A percentile compares a stretch with the other conserved stretches of the same genome.
These are phyloP conservation scores for Ormyrus nitidulus DNA, from an alignment of 2,888 invertebrate species.

Conservation along the genomic window DNA sequence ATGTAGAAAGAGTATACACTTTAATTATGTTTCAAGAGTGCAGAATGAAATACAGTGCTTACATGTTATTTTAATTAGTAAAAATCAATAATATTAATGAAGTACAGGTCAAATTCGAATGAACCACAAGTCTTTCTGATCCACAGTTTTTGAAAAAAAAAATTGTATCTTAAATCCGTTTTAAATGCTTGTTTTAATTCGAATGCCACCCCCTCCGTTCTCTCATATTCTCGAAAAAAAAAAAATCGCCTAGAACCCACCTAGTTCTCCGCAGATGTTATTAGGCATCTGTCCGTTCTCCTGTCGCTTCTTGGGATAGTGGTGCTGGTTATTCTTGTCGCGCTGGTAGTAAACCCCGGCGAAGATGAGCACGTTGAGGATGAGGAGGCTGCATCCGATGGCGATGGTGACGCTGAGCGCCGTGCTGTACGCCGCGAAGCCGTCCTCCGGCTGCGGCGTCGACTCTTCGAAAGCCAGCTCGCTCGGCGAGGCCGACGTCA, in stretches of 20 bases:
- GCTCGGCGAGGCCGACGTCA: slow-evolving; percentile 66
- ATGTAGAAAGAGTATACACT: too few relatives aligned
- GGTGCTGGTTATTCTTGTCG: slow-evolving; percentile 83
- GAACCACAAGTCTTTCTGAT: too few relatives aligned
- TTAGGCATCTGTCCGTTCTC: slow-evolving; percentile 93
- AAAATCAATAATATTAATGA: too few relatives aligned
- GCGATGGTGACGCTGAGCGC: slow-evolving; percentile 95
- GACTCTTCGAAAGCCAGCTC: slow-evolving; percentile 71
- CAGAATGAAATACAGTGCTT: too few relatives aligned
- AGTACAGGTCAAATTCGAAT: too few relatives aligned
- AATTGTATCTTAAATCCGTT: too few relatives aligned
- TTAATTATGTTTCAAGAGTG: too few relatives aligned
- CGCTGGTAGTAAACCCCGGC: slow-evolving; percentile 96
- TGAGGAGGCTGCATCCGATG: slow-evolving; percentile 93
- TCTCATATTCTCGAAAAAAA: not conserved
- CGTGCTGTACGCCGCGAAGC: slow-evolving; percentile 93
- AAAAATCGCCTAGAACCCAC: slow-evolving; percentile 14
- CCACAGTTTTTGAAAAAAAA: too few relatives aligned
- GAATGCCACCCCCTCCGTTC: too few relatives aligned
- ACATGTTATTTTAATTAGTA: too few relatives aligned
- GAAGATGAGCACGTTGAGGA: slow-evolving; percentile 94
- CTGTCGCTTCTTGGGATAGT: slow-evolving; percentile 80
- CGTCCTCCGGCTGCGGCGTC: slow-evolving; percentile 82
- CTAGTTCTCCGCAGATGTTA: slow-evolving; percentile 89
- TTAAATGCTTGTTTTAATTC: too few relatives aligned